Evolutionary conservation across 2,113 vertebrate genomes (phyloP).

Genomic region (Herpetotheres cachinnans): DNA sequence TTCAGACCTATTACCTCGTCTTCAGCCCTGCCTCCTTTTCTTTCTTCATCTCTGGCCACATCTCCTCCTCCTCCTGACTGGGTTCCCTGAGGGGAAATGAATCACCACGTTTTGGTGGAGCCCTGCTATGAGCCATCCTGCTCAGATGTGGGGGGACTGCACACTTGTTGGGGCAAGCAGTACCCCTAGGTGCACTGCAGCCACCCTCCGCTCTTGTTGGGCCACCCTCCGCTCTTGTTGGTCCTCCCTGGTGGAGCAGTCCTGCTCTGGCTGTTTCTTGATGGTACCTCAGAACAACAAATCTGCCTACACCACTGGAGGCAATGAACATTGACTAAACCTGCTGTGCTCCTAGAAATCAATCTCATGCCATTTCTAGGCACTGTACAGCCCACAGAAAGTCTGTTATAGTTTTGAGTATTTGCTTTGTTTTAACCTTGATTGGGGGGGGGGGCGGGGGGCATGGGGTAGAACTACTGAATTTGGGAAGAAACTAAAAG

Average conservation of each 20-base stretch:
- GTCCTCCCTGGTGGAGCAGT: fast-evolving
- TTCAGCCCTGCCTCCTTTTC: background rate
- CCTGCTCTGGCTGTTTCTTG: background rate
- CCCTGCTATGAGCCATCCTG: background rate
- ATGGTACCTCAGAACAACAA: background rate
- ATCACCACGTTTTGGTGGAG: background rate
- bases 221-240: background rate
- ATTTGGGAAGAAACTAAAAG: background rate
- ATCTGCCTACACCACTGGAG: background rate
- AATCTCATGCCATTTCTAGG: background rate
- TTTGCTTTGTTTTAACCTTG: background rate
- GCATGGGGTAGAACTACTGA: background rate
- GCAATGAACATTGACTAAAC: background rate
- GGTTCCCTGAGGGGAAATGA: background rate
- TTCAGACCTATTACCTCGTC: background rate
- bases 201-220: background rate
- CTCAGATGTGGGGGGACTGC: background rate
- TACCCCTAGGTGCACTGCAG: background rate
- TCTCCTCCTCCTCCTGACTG: background rate
- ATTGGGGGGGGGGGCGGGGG: background rate
- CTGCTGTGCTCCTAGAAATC: background rate
- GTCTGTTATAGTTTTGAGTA: background rate
- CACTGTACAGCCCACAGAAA: background rate
- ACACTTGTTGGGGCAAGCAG: background rate
- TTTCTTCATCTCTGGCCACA: background rate